phyloP scores from a whole-genome alignment of 2,888 invertebrate species.

The Strigamia transsilvanica region DNA sequence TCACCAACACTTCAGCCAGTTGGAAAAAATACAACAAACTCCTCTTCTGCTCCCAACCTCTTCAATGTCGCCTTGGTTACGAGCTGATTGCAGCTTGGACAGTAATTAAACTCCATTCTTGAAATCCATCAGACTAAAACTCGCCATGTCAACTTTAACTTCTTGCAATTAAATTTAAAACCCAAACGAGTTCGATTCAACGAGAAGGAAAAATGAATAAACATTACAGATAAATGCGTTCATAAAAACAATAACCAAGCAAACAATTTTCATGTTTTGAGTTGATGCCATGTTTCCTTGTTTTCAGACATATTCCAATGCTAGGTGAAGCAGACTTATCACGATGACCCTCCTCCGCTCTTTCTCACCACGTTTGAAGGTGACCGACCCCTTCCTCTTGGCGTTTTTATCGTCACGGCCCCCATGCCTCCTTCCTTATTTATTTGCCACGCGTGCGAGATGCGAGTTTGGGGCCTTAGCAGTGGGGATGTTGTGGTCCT shows the following conservation, averaged over 20 bases:
- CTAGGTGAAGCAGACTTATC: background rate
- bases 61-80: conserved; percentile 26
- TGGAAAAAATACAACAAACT: conserved; percentile 26
- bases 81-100: conserved; percentile 30
- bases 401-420: conserved; percentile 25
- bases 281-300: background rate
- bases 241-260: background rate
- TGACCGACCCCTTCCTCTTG: conserved; percentile 24
- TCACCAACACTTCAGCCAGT: conserved; percentile 25
- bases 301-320: conserved; percentile 11
- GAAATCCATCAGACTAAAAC: conserved; percentile 1
- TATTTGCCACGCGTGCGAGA: conserved; percentile 30
- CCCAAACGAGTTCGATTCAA: background rate
- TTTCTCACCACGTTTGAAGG: conserved; percentile 30
- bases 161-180: conserved; percentile 9
- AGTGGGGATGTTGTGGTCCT: conserved; percentile 26
- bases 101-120: conserved; percentile 30
- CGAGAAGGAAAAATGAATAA: background rate
- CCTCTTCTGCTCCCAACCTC: conserved; percentile 15
- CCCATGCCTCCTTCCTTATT: conserved; percentile 30
- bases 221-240: background rate
- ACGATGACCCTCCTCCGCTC: conserved; percentile 7
- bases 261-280: background rate
- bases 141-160: conserved; percentile 14
- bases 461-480: conserved; percentile 14